phyloP scores from a whole-genome alignment of 1,140 invertebrate genomes.

The Drosophila equinoxialis region DNA sequence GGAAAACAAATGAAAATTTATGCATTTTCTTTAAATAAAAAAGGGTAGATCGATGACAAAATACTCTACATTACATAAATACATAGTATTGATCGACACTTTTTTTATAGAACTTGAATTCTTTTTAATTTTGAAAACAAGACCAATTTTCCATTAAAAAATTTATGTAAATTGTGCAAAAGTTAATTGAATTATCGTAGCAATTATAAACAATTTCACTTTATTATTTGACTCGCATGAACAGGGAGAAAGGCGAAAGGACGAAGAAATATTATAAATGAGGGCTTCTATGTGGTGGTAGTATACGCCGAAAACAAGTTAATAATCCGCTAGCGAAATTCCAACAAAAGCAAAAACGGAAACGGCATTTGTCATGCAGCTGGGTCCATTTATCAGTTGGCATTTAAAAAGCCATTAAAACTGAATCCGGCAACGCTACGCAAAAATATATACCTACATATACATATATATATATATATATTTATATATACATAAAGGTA shows the following conservation, averaged over 20 bases:
- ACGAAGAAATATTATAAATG: background rate
- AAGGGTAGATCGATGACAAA: no score
- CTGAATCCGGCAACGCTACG: slow-evolving; percentile 60
- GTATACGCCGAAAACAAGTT: slow-evolving; percentile 17
- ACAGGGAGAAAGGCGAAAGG: background rate
- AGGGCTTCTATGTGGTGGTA: background rate
- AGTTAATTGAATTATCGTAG: slow-evolving; percentile 8
- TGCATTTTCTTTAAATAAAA: slow-evolving; percentile 10
- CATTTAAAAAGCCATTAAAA: slow-evolving; percentile 81
- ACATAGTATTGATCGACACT: no score
- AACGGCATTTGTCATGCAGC: slow-evolving; percentile 79
- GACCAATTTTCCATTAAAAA: background rate
- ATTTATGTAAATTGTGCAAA: slow-evolving; percentile 8
- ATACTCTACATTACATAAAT: no score
- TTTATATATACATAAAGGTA: background rate
- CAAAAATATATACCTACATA: slow-evolving; percentile 36
- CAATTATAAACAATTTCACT: slow-evolving; percentile 6
- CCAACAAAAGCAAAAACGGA: slow-evolving; percentile 42
- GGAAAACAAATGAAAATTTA: background rate
- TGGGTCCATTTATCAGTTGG: slow-evolving; percentile 76
- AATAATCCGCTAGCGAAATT: slow-evolving; percentile 17
- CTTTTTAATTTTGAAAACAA: no score
- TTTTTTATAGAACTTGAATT: no score
- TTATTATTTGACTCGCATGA: background rate
- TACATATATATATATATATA: background rate